Base-by-base conservation (phyloP, 2,113 vertebrate genomes). In the Oceanodroma tethys region DNA sequence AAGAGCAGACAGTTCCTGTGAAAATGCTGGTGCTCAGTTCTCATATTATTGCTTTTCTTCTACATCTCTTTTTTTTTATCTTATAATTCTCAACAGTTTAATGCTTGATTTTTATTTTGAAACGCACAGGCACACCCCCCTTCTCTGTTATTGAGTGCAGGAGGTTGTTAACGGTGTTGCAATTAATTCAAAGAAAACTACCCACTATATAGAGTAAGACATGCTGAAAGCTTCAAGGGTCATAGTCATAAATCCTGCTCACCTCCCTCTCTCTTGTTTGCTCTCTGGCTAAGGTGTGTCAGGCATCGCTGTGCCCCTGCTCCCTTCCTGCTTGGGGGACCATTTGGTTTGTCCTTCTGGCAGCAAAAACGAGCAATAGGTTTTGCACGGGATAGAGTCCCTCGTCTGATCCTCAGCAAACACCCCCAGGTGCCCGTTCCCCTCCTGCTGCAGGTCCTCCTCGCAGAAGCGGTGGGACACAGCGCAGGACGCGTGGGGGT, bases 291-390 rank as follows among this genome's bases (percentile, higher is more conserved):
- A 20, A 94, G 81, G 53, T 53, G 65, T 84, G 88, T 17, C 10
- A 0, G 72, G 38, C 56, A 59, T 2, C 4, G 0, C 73, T 2
- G 1, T 59, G 60, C 47, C 68, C 60, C n/a, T 0, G 0, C 27
- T 76, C 25, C 56, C 48, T 71, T 60, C 70, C 71, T 29, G 25
- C 58, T 73, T 56, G 18, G 40, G n/a, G 13, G 8, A 10, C 42
- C 11, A 2, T 18, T 9, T 4, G 20, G 2, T 70, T 81, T 84
- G 38, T 79, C 50, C 27, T 84, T 25, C 60, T 63, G 65, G 59
- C 55, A 91, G 55, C 15, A 25, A 50, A 67, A 11, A 1, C 32
- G 14, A 50, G 42, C n/a, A 45, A 4, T 3, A 7, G 17, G 27
- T 48, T 78, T 78, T 81, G 32, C 30, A 29, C 0, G 4, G 55